phyloP scores from a whole-genome alignment of 2,113 vertebrate species.

The Aegotheles bennettii region DNA sequence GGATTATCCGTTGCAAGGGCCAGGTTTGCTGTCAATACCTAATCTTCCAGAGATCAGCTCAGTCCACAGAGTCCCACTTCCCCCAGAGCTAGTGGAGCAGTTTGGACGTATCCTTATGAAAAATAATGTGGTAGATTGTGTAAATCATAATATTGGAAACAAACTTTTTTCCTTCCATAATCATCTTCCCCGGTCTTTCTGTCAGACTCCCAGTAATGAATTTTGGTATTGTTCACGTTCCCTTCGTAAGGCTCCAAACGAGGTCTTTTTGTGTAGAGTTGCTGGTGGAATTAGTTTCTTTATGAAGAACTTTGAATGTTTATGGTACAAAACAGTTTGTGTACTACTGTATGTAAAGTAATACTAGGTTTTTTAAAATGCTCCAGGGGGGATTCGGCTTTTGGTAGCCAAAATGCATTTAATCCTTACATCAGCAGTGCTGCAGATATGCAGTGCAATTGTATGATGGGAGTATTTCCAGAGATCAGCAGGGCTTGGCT shows the following conservation, averaged over 20 bases:
- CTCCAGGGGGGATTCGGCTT: background rate
- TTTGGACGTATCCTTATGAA: constrained; percentile 95
- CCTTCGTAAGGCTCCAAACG: background rate
- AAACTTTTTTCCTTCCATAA: fast-evolving
- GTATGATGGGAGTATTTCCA: constrained; percentile 99
- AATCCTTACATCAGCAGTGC: constrained; percentile 72
- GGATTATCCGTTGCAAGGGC: constrained; percentile 96
- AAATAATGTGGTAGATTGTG: background rate
- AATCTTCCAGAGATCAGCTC: constrained; percentile 92
- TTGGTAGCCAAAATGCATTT: background rate
- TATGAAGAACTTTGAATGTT: background rate
- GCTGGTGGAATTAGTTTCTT: background rate
- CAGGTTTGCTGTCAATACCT: constrained; percentile 86
- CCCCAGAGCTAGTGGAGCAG: constrained; percentile 94
- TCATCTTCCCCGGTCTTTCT: background rate
- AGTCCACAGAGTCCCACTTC: constrained; percentile 88
- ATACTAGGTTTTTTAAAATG: background rate
- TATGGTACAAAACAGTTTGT: background rate
- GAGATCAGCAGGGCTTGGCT: constrained; percentile 95
- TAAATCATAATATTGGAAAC: background rate
- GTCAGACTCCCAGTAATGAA: background rate
- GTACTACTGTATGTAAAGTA: background rate
- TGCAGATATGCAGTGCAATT: constrained; percentile 98
- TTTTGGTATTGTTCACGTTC: fast-evolving
- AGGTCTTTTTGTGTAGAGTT: background rate